Percentiles rank a stretch among this genome's conserved stretches.
Conservation (phyloP, 1,140 invertebrate genomes). For the Parapsyche elsis region DNA sequence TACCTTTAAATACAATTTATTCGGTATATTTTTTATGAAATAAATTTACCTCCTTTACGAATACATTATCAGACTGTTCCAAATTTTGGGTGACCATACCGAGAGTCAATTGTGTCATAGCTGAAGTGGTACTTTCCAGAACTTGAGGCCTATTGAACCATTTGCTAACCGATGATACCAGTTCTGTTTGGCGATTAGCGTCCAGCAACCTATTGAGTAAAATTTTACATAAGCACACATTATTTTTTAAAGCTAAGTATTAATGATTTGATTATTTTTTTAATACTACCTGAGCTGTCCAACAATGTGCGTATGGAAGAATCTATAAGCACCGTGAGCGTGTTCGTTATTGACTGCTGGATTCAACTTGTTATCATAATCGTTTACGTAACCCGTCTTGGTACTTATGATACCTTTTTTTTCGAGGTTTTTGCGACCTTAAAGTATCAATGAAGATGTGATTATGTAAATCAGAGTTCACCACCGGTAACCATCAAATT, state of each 20-base stretch:
- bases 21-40: too few species aligned
- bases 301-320: constrained; percentile 86
- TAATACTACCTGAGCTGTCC: constrained; percentile 75
- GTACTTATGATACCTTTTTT: constrained; percentile 13
- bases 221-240: background rate
- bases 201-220: constrained; percentile 70
- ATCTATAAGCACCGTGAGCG: constrained; percentile 79
- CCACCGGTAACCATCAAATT: too few species aligned
- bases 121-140: constrained; percentile 73
- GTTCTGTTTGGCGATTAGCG: constrained; percentile 70
- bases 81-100: constrained; percentile 74
- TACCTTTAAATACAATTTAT: too few species aligned
- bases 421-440: constrained; percentile 39
- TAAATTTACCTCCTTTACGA: constrained; percentile 69
- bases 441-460: too few species aligned
- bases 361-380: constrained; percentile 25
- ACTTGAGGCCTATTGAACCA: constrained; percentile 79
- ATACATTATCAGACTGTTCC: constrained; percentile 71
- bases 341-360: constrained; percentile 5
- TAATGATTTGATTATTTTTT: background rate
- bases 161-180: constrained; percentile 77
- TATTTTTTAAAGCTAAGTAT: constrained; percentile 10
- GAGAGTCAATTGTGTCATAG: constrained; percentile 76
- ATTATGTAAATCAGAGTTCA: too few species aligned
- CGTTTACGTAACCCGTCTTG: background rate